These are phyloP conservation scores for Agonopterix arenella DNA, from an alignment of 2,888 invertebrate species.

Conservation along the genomic window DNA sequence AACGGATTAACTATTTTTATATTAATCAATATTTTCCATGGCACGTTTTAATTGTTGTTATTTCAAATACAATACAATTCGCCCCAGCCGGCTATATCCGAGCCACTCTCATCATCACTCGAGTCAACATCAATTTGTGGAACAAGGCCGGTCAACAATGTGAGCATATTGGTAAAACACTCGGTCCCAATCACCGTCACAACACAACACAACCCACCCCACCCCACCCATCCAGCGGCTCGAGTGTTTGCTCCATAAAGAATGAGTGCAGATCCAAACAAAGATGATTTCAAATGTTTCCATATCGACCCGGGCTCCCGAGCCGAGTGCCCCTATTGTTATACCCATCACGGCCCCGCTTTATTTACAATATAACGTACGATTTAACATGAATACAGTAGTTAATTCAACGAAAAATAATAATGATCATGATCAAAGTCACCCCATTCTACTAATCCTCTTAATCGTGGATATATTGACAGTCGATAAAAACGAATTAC, in stretches of 20 bases:
- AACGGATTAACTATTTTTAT: no score
- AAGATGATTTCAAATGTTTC: slow-evolving; percentile 70
- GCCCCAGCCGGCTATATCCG: no score
- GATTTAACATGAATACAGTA: slow-evolving; percentile 67
- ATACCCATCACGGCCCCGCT: slow-evolving; percentile 22
- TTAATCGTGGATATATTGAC: slow-evolving; percentile 46
- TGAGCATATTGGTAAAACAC: slow-evolving; percentile 71
- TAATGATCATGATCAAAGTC: slow-evolving; percentile 40
- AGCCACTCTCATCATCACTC: slow-evolving; percentile 19
- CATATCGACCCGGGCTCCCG: slow-evolving; percentile 41
- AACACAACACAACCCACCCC: slow-evolving; percentile 55
- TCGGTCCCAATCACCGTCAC: slow-evolving; percentile 68
- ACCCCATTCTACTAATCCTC: slow-evolving; percentile 41
- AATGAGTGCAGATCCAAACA: slow-evolving; percentile 72
- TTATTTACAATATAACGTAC: slow-evolving; percentile 60
- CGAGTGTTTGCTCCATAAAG: slow-evolving; percentile 73
- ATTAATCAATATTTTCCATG: no score
- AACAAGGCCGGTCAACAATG: slow-evolving; percentile 64
- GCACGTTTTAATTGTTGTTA: no score
- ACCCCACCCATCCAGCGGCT: slow-evolving; percentile 58
- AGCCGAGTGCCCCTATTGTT: slow-evolving; percentile 9
- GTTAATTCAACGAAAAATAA: slow-evolving; percentile 56
- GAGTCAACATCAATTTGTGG: slow-evolving; percentile 58
- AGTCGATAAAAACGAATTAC: slow-evolving; percentile 65
- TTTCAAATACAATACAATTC: no score